Evolutionary conservation across 2,888 invertebrate genomes (phyloP).

Genomic region (Lycocerus yunnanus): DNA sequence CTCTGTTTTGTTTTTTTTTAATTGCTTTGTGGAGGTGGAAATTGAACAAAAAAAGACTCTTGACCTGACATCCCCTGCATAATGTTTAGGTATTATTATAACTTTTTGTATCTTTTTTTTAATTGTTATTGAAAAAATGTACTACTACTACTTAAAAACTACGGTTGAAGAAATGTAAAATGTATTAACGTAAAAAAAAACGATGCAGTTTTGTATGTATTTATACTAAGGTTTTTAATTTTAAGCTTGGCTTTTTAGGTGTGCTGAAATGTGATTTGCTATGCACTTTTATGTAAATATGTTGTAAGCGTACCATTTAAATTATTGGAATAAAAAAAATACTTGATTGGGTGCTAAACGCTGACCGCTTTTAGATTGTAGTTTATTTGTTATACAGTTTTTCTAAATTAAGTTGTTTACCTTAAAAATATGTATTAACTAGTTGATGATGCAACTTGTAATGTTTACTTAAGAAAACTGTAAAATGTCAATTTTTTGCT

Average conservation of each 20-base stretch:
- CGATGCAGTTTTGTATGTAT: conserved; percentile 42
- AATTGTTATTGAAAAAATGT: neutral
- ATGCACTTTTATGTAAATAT: conserved; percentile 51
- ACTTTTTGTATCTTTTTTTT: conserved; percentile 1
- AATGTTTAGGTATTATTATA: conserved; percentile 7
- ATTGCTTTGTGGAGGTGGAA: conserved; percentile 13
- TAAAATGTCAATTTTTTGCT: neutral
- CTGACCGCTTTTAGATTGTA: conserved; percentile 22
- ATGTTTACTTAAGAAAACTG: neutral
- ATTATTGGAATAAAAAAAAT: conserved; percentile 36
- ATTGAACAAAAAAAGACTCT: conserved; percentile 24
- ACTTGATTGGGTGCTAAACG: conserved; percentile 50
- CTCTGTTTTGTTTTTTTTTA: conserved; percentile 25
- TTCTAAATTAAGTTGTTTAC: neutral
- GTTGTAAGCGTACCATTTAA: conserved; percentile 40
- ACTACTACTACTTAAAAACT: neutral
- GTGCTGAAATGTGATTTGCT: conserved; percentile 52
- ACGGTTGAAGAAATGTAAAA: conserved; percentile 17
- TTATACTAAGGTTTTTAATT: conserved; percentile 46
- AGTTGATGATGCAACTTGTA: conserved; percentile 1
- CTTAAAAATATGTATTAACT: conserved; percentile 1
- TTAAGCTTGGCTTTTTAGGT: conserved; percentile 49
- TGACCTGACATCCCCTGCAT: neutral
- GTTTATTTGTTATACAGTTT: conserved; percentile 10
- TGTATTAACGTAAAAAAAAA: conserved; percentile 22